These are phyloP conservation scores for Aspidiotus destructor DNA, from an alignment of 2,888 invertebrate genomes.

Conservation along the genomic window DNA sequence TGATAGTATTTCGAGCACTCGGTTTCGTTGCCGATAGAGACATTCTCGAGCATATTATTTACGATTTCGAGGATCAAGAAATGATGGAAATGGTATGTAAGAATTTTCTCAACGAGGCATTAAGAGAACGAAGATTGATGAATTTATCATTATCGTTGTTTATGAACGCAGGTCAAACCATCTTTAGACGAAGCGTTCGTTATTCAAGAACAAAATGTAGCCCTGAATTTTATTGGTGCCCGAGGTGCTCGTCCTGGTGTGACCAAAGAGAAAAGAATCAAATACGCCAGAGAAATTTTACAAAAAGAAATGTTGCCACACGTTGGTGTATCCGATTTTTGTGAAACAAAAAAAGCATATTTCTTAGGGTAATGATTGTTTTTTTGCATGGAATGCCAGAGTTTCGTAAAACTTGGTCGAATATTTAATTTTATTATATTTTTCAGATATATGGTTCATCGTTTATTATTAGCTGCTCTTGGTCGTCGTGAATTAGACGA, in stretches of 20 bases:
- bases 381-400: not conserved
- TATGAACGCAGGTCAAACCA: slow-evolving; percentile 61
- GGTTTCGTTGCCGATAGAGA: slow-evolving; percentile 99
- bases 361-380: slow-evolving; percentile 58
- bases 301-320: slow-evolving; percentile 99
- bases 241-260: slow-evolving; percentile 96
- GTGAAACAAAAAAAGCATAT: slow-evolving; percentile 99
- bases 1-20: slow-evolving; percentile 98
- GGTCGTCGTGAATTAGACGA: slow-evolving; percentile 96
- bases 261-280: slow-evolving; percentile 96
- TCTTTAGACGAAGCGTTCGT: slow-evolving; percentile 99
- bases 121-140: not conserved
- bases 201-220: slow-evolving; percentile 98
- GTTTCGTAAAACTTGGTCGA: not conserved
- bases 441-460: slow-evolving; percentile 86
- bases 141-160: not conserved
- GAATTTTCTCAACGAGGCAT: not conserved
- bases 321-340: slow-evolving; percentile 97
- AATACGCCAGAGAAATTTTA: slow-evolving; percentile 97
- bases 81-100: slow-evolving; percentile 96
- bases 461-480: slow-evolving; percentile 82
- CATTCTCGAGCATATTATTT: slow-evolving; percentile 98
- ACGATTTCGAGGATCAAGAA: slow-evolving; percentile 99
- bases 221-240: slow-evolving; percentile 95
- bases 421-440: slow-evolving; percentile 1